Conservation (phyloP, 2,113 vertebrate genomes). For the Collichthys lucidus region DNA sequence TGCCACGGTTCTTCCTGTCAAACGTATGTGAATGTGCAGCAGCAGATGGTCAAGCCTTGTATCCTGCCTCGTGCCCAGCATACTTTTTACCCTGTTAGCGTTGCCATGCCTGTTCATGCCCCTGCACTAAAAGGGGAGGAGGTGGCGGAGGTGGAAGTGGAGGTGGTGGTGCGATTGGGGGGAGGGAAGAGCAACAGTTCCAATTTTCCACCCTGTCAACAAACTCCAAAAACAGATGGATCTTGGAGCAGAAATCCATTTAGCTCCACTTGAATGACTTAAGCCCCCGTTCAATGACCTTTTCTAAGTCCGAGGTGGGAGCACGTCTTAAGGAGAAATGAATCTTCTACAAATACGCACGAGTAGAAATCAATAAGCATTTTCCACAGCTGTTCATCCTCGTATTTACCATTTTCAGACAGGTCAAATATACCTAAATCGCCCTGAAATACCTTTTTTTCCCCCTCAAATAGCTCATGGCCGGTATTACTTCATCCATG, state of each 20-base stretch:
- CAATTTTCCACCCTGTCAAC: constrained; percentile 77
- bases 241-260: constrained; percentile 76
- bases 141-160: background rate
- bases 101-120: constrained; percentile 40
- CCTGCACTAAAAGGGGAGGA: background rate
- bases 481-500: background rate
- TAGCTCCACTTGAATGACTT: constrained; percentile 75
- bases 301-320: constrained; percentile 58
- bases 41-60: constrained; percentile 55
- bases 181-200: constrained; percentile 69
- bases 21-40: background rate
- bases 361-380: constrained; percentile 75
- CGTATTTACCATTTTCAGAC: constrained; percentile 57
- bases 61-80: constrained; percentile 51
- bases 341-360: constrained; percentile 71
- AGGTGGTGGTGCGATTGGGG: constrained; percentile 6
- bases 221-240: constrained; percentile 79
- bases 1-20: constrained; percentile 19
- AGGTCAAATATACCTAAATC: constrained; percentile 65
- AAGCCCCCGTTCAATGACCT: constrained; percentile 74
- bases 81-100: constrained; percentile 27
- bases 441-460: constrained; percentile 46
- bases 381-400: constrained; percentile 57
- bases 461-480: constrained; percentile 6
- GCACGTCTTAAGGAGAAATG: constrained; percentile 70